These are phyloP conservation scores for Epinotia nisella DNA, from an alignment of 2,888 invertebrate species.

Conservation along the genomic window DNA sequence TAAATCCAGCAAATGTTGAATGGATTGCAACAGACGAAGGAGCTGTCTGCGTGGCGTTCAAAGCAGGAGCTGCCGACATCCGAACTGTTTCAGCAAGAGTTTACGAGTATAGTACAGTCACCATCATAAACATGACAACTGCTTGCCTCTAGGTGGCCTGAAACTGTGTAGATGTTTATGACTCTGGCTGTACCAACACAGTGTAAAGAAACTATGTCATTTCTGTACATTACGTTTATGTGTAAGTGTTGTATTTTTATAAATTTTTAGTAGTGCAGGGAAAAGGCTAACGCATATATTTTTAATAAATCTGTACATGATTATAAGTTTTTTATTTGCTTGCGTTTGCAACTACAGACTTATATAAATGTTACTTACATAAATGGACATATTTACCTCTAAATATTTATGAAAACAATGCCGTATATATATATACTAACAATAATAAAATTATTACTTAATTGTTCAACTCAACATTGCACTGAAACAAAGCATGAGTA, in stretches of 20 bases:
- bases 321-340: constrained; percentile 68
- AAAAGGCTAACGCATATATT: constrained; percentile 48
- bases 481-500: constrained; percentile 71
- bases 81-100: neutral
- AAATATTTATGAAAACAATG: constrained; percentile 68
- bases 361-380: constrained; percentile 71
- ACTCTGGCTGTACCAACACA: neutral
- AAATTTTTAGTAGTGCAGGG: constrained; percentile 34
- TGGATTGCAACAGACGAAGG: neutral
- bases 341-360: constrained; percentile 66
- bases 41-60: neutral
- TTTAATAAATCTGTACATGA: constrained; percentile 82
- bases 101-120: neutral
- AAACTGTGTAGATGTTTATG: neutral
- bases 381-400: constrained; percentile 77
- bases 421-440: constrained; percentile 63
- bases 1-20: too few species aligned
- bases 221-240: constrained; percentile 12
- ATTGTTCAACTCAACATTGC: constrained; percentile 79
- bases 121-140: neutral
- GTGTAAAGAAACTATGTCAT: constrained; percentile 13
- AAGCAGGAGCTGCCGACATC: neutral
- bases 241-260: constrained; percentile 13
- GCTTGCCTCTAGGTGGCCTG: neutral
- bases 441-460: constrained; percentile 65